phyloP scores from a whole-genome alignment of 2,113 vertebrate species.

The Dunckerocampus dactyliophorus region DNA sequence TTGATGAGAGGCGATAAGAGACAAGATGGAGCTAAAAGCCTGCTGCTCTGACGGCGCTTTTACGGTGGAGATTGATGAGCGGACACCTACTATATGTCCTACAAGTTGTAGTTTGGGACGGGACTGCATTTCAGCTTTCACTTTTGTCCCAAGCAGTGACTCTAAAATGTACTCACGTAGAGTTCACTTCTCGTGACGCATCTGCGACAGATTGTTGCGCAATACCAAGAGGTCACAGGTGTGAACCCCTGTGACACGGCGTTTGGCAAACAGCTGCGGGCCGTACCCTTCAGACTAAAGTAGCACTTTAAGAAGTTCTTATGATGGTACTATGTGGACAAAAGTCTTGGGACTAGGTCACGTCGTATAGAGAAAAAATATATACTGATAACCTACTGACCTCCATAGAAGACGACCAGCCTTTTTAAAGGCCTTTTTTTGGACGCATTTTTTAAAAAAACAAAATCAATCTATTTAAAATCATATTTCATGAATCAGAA shows the following conservation, averaged over 20 bases:
- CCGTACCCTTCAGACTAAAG: constrained; percentile 39
- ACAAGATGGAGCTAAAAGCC: constrained; percentile 51
- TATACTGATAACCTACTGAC: too few species aligned
- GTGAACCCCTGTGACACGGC: constrained; percentile 21
- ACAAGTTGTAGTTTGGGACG: constrained; percentile 19
- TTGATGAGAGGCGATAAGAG: constrained; percentile 61
- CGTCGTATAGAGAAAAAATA: too few species aligned
- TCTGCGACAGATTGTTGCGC: constrained; percentile 3
- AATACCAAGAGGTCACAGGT: constrained; percentile 30
- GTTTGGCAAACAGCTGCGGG: constrained; percentile 34
- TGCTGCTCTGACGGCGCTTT: constrained; percentile 37
- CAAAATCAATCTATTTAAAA: too few species aligned
- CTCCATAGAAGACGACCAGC: too few species aligned
- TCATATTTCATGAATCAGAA: too few species aligned
- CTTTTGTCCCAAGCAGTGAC: constrained; percentile 5
- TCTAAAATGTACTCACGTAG: constrained; percentile 12
- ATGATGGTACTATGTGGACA: not conserved
- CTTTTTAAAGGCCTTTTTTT: too few species aligned
- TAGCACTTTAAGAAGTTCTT: constrained; percentile 7
- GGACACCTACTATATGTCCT: constrained; percentile 19
- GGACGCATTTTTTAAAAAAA: too few species aligned
- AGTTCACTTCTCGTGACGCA: too few species aligned
- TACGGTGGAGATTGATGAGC: constrained; percentile 38
- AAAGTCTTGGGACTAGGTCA: not conserved
- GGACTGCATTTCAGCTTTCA: constrained; percentile 24